phyloP scores from a whole-genome alignment of 2,888 invertebrate genomes.

The Diplolepis rosae region DNA sequence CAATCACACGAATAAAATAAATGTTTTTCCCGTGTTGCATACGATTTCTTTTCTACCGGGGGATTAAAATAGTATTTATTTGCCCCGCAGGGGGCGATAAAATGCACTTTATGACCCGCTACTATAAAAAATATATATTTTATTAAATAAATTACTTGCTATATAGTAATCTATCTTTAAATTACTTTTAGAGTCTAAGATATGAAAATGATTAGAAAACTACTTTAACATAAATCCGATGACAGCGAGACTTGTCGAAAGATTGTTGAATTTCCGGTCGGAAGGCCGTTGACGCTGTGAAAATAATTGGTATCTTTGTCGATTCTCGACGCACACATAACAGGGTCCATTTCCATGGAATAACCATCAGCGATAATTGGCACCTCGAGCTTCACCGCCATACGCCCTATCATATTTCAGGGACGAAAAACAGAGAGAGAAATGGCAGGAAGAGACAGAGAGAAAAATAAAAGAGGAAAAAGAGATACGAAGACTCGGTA shows the following conservation, averaged over 20 bases:
- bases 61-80: no score
- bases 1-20: no score
- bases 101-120: no score
- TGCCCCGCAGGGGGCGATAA: no score
- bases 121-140: no score
- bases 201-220: no score
- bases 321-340: constrained; percentile 67
- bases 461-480: constrained; percentile 39
- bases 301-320: constrained; percentile 70
- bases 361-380: constrained; percentile 73
- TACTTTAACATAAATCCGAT: not conserved
- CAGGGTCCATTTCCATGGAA: constrained; percentile 73
- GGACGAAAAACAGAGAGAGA: constrained; percentile 46
- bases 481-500: constrained; percentile 47
- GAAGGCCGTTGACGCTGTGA: constrained; percentile 50
- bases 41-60: no score
- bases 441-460: constrained; percentile 35
- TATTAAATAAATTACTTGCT: no score
- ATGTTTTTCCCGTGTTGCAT: no score
- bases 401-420: constrained; percentile 54
- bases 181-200: no score
- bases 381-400: constrained; percentile 64
- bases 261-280: not conserved
- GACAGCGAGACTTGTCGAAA: not conserved
- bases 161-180: no score